A percentile compares a stretch with the other conserved stretches of the same genome.
These are phyloP conservation scores for Cancer borealis DNA, from an alignment of 2,888 invertebrate species.

Conservation along the genomic window DNA sequence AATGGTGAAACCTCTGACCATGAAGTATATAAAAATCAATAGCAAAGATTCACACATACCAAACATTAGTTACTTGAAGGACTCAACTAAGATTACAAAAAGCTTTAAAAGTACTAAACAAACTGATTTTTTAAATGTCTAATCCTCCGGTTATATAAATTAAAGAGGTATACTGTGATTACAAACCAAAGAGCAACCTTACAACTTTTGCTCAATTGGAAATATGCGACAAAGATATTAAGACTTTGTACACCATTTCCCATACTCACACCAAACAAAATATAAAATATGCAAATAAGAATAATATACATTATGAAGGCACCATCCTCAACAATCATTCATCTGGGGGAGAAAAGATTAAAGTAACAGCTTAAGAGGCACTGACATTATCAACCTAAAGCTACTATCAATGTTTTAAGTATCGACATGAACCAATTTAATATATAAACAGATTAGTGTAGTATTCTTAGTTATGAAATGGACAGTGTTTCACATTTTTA, in stretches of 20 bases:
- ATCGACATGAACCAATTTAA: not conserved
- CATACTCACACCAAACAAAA: conserved; percentile 51
- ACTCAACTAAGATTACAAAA: not conserved
- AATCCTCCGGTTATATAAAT: not conserved
- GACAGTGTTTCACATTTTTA: not conserved
- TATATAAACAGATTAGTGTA: not conserved
- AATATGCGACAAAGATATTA: conserved; percentile 57
- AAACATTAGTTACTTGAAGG: conserved; percentile 1
- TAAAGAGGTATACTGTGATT: not conserved
- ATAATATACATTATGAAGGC: conserved; percentile 62
- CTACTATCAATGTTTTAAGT: not conserved
- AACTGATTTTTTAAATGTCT: not conserved
- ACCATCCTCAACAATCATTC: conserved; percentile 64
- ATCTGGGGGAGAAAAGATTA: not conserved
- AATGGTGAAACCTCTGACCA: not conserved
- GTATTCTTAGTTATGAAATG: not conserved
- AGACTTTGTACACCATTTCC: conserved; percentile 11
- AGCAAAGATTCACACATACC: conserved; percentile 17
- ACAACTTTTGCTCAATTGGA: conserved; percentile 48
- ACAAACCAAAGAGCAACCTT: conserved; percentile 15
- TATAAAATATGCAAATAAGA: conserved; percentile 61
- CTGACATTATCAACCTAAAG: conserved; percentile 35
- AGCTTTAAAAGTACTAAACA: not conserved
- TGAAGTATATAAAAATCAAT: conserved; percentile 28
- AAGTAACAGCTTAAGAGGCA: conserved; percentile 51